Base-by-base conservation (phyloP, 1,140 invertebrate genomes). In the Sitodiplosis mosellana region DNA sequence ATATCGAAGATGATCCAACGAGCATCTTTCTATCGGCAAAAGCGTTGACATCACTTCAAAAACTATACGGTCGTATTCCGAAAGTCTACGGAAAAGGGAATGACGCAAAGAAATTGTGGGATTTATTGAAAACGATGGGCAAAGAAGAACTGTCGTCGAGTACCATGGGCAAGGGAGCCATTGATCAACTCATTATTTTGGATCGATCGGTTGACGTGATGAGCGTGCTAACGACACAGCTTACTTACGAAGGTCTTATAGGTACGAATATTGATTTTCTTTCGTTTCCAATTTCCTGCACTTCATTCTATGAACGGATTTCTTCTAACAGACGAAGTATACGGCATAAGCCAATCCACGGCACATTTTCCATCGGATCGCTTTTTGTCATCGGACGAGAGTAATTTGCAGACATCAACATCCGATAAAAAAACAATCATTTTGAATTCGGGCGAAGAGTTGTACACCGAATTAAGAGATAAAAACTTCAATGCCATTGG, bases 241-340 rank as follows among this genome's bases (percentile, higher is more conserved):
- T 97, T 15, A 98, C 93, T 1, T 99, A 98, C 61, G 93, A 98
- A 69, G 95, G 93, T 15, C 69, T 98, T 11, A 90, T 99, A 54
- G 95, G 95, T 70, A 86, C 90, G 69, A n/a, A n/a, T n/a, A n/a
- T n/a, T 75, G 87, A 52, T 91, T 82, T 68, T 75, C 75, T 27
- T 80, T 86, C 42, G 71, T 73, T 11, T 10, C 8, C 14, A 20
- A 45, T 5, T 45, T 27, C 8, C 7, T 33, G 5, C 7, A 18
- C 8, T 45, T 45, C 8, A 14, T 45, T n/a, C n/a, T 7, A 45
- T 45, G 11, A 19, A 17, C n/a, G n/a, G n/a, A n/a, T n/a, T n/a
- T n/a, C n/a, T n/a, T n/a, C n/a, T 64, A 67, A 41, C 57, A 88
- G 84, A 75, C 54, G 73, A 75, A 52, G 59, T 72, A 36, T 74